These are phyloP conservation scores for Antheraea assamensis DNA, from an alignment of 2,888 invertebrate genomes.

Conservation along the genomic window DNA sequence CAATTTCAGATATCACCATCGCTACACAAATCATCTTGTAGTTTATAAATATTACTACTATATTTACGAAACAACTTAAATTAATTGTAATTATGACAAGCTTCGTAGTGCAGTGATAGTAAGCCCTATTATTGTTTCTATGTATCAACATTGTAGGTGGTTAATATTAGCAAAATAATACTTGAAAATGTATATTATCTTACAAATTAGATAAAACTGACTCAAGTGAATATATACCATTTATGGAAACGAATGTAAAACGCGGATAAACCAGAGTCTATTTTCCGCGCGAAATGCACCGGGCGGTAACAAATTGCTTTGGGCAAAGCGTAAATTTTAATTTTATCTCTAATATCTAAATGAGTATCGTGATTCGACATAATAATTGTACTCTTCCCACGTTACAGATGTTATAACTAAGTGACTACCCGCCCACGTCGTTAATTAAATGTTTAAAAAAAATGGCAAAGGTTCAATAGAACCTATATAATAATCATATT, in stretches of 20 bases:
- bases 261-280: constrained; percentile 80
- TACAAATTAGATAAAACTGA: constrained; percentile 43
- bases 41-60: too few relatives aligned
- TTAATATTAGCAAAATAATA: background rate
- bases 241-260: constrained; percentile 80
- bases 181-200: constrained; percentile 10
- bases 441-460: too few relatives aligned
- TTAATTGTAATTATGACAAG: too few relatives aligned
- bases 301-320: constrained; percentile 81
- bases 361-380: constrained; percentile 81
- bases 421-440: too few relatives aligned
- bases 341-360: constrained; percentile 82
- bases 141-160: background rate
- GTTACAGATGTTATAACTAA: constrained; percentile 52
- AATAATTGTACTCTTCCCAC: constrained; percentile 80
- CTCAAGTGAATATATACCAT: constrained; percentile 66
- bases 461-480: too few relatives aligned
- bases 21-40: too few relatives aligned
- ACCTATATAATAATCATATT: too few relatives aligned
- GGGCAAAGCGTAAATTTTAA: constrained; percentile 82
- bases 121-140: background rate
- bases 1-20: too few relatives aligned
- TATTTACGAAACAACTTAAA: too few relatives aligned
- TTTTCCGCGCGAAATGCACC: constrained; percentile 79
- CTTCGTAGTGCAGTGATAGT: too few relatives aligned